phyloP scores from a whole-genome alignment of 2,113 vertebrate genomes.

The Dunckerocampus dactyliophorus region DNA sequence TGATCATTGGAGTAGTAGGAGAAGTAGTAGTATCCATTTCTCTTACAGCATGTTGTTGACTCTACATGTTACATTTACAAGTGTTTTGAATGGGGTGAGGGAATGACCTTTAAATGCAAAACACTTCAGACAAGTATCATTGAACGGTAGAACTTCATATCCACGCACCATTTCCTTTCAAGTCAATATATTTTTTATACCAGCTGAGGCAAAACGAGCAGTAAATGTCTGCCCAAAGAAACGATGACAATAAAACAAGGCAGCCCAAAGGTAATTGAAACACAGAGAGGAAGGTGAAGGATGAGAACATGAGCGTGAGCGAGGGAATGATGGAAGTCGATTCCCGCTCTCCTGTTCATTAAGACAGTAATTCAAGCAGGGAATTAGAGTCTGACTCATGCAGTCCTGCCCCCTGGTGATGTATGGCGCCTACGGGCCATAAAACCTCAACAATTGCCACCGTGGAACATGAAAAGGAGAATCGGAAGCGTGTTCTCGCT shows the following conservation, averaged over 20 bases:
- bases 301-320: conserved; percentile 29
- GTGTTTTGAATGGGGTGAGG: neutral
- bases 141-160: neutral
- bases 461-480: conserved; percentile 3
- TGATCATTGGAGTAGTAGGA: too few relatives aligned
- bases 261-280: conserved; percentile 32
- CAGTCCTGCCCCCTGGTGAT: conserved; percentile 38
- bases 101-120: neutral
- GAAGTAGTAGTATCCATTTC: too few relatives aligned
- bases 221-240: neutral
- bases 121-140: too few relatives aligned
- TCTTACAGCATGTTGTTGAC: neutral
- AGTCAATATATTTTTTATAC: neutral
- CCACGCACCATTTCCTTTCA: neutral
- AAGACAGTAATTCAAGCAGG: conserved; percentile 57
- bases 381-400: conserved; percentile 45
- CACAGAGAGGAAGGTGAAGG: conserved; percentile 37
- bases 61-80: neutral
- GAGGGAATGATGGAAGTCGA: conserved; percentile 52
- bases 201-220: too few relatives aligned
- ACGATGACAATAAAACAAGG: neutral
- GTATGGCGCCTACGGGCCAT: conserved; percentile 26
- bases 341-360: conserved; percentile 54
- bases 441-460: conserved; percentile 27
- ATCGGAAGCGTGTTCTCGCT: neutral